phyloP scores from a whole-genome alignment of 2,113 vertebrate genomes.

The Corydoras maculifer region DNA sequence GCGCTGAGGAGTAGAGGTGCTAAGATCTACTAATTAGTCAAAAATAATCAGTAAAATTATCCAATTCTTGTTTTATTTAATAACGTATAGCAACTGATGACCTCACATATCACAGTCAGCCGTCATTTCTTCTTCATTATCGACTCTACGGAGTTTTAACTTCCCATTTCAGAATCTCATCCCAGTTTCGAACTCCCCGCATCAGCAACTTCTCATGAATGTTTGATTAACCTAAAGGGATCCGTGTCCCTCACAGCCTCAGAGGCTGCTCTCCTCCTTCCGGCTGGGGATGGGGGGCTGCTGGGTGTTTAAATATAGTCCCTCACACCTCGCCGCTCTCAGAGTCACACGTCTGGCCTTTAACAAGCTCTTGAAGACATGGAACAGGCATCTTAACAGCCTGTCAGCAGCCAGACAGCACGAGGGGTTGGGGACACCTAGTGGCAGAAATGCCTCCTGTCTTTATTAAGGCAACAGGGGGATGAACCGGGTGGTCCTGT shows the following conservation, averaged over 20 bases:
- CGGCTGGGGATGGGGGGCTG: slow-evolving; percentile 16
- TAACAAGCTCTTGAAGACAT: slow-evolving; percentile 37
- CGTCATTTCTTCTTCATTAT: no score
- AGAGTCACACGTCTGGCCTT: slow-evolving; percentile 31
- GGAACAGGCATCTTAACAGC: slow-evolving; percentile 30
- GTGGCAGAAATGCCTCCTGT: slow-evolving; percentile 52
- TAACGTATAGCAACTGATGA: no score
- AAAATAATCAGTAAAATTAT: no score
- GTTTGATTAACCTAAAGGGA: slow-evolving; percentile 20
- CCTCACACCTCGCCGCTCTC: slow-evolving; percentile 27
- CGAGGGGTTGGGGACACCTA: slow-evolving; percentile 56
- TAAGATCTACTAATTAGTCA: no score
- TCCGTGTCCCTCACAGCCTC: slow-evolving; percentile 8
- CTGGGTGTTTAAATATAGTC: slow-evolving; percentile 31
- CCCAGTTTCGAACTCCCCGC: neutral
- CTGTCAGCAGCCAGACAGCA: slow-evolving; percentile 26
- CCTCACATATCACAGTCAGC: no score
- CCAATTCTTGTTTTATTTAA: no score
- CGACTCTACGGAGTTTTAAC: no score
- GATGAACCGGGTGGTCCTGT: no score
- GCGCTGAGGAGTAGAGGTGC: no score
- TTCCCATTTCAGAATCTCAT: slow-evolving; percentile 2
- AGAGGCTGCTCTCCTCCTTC: slow-evolving; percentile 26
- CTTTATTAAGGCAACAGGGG: no score
- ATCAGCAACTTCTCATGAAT: slow-evolving; percentile 18